Conservation (phyloP, 2,113 vertebrate genomes). For the Tragelaphus imberbis region DNA sequence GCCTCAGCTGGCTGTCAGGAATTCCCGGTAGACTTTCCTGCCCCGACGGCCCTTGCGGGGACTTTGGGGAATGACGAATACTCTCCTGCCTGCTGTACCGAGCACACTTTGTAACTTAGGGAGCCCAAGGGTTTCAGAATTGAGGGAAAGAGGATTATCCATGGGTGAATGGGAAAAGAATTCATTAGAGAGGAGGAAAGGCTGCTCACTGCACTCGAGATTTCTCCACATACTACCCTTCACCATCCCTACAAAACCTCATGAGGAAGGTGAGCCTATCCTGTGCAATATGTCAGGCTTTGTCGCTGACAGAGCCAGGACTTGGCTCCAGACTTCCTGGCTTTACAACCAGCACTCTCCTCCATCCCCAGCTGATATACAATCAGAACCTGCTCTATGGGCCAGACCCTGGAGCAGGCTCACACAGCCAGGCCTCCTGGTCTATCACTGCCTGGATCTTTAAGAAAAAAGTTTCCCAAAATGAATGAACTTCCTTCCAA, state of each 20-base stretch:
- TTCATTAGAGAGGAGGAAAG: background rate
- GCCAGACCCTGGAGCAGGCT: background rate
- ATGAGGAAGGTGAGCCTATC: accelerated
- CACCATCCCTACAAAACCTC: background rate
- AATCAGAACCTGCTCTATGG: background rate
- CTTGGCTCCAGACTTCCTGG: background rate
- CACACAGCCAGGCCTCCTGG: background rate
- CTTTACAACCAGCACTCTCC: background rate
- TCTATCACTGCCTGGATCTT: background rate
- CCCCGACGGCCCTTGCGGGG: background rate
- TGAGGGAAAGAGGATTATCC: background rate
- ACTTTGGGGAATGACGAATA: accelerated
- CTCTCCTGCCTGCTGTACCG: background rate
- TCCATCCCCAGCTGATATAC: background rate
- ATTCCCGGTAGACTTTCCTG: background rate
- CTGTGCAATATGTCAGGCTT: background rate
- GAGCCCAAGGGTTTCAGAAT: background rate
- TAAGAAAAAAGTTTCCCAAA: background rate
- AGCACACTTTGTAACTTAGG: background rate
- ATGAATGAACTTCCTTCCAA: background rate
- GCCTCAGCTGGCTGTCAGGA: background rate
- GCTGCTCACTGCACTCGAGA: too few relatives aligned
- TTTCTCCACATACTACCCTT: too few relatives aligned
- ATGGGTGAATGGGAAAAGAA: background rate
- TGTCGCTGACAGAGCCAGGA: background rate